Conservation (phyloP, 1,140 invertebrate genomes). For the Amyelois transitella region DNA sequence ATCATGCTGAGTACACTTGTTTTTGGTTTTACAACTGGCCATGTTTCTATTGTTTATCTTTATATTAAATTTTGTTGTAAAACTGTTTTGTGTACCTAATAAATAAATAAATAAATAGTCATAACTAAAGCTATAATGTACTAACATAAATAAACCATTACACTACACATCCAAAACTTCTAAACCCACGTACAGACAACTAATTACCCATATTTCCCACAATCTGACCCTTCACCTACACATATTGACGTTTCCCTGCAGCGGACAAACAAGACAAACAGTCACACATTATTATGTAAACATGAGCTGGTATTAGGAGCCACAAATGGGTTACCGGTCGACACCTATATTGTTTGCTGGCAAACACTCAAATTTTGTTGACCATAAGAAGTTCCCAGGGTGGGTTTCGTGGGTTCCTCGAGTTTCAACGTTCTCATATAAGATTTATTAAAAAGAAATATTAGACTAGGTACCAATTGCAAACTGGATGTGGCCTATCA, state of each 20-base stretch:
- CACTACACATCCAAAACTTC: neutral
- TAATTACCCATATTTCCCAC: neutral
- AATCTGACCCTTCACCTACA: slow-evolving; percentile 30
- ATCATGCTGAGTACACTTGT: too few species aligned
- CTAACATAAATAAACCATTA: neutral
- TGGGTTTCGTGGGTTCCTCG: neutral
- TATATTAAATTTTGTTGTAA: too few species aligned
- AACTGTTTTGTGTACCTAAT: too few species aligned
- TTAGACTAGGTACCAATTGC: too few species aligned
- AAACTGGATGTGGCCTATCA: too few species aligned
- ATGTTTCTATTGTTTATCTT: too few species aligned
- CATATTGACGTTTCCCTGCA: slow-evolving; percentile 27
- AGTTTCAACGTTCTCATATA: neutral
- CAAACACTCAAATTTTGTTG: slow-evolving; percentile 29
- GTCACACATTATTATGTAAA: slow-evolving; percentile 19
- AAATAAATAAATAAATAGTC: too few species aligned
- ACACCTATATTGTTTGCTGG: slow-evolving; percentile 37
- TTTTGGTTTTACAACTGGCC: too few species aligned
- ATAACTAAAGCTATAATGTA: too few species aligned
- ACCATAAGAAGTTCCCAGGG: slow-evolving; percentile 41
- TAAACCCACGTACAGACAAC: slow-evolving; percentile 6
- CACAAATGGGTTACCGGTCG: slow-evolving; percentile 24
- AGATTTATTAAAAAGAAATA: too few species aligned
- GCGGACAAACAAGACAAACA: slow-evolving; percentile 20
- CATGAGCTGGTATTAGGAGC: slow-evolving; percentile 11